phyloP scores from a whole-genome alignment of 2,888 invertebrate genomes.

The Eremobia ochroleuca region DNA sequence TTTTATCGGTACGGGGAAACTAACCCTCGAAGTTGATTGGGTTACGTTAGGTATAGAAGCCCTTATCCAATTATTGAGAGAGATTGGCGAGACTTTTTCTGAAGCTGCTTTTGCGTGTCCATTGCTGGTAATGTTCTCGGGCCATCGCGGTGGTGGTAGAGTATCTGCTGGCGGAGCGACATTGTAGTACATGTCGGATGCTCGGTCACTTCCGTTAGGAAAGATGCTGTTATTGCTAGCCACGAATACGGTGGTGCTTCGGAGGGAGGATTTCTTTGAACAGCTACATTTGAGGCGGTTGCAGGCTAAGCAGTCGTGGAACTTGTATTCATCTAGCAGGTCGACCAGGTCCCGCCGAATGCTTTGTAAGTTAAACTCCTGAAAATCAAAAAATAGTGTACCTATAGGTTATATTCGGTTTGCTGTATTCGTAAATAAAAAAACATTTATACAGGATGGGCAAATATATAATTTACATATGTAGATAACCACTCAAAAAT shows the following conservation, averaged over 20 bases:
- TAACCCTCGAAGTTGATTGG: constrained; percentile 36
- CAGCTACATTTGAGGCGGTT: constrained; percentile 70
- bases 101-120: not conserved
- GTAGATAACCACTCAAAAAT: not conserved
- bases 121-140: constrained; percentile 16
- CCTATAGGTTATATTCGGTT: too few species aligned
- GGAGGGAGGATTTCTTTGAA: constrained; percentile 25
- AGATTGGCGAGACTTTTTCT: constrained; percentile 18
- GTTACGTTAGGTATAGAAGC: constrained; percentile 59
- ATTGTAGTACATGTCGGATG: constrained; percentile 31
- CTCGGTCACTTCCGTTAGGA: constrained; percentile 23
- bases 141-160: constrained; percentile 64
- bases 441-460: not conserved
- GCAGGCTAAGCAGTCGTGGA: constrained; percentile 69
- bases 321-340: constrained; percentile 69
- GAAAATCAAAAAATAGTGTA: constrained; percentile 20
- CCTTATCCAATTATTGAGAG: constrained; percentile 59
- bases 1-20: constrained; percentile 55
- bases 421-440: too few species aligned
- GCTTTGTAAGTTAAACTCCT: constrained; percentile 75
- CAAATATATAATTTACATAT: not conserved
- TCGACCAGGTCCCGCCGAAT: constrained; percentile 69
- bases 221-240: constrained; percentile 35
- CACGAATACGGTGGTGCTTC: constrained; percentile 52
- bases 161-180: constrained; percentile 61